A percentile compares a stretch with the other conserved stretches of the same genome.
phyloP scores from a whole-genome alignment of 2,113 vertebrate genomes.

The Heloderma charlesbogerti region DNA sequence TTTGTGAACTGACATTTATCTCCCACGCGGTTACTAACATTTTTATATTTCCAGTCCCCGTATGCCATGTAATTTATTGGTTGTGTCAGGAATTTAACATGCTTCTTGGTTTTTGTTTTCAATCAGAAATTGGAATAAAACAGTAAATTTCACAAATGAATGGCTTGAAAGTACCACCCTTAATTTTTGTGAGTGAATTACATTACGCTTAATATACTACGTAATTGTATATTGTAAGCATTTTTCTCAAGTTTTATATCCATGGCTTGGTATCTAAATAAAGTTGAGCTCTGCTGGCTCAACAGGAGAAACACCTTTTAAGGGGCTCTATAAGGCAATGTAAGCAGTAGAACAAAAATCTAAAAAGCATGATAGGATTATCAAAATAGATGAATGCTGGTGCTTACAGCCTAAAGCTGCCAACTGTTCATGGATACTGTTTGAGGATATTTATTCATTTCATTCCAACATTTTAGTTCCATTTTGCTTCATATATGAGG shows the following conservation, averaged over 20 bases:
- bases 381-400: not conserved
- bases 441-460: not conserved
- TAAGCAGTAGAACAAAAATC: not conserved
- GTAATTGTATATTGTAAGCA: not conserved
- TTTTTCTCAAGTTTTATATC: conserved; percentile 5
- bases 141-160: not conserved
- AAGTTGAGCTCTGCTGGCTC: not conserved
- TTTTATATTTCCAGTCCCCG: conserved; percentile 1
- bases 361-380: not conserved
- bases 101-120: not conserved
- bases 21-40: not conserved
- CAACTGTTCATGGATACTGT: not conserved
- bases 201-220: conserved; percentile 7
- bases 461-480: not conserved
- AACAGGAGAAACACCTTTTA: conserved; percentile 5
- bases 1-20: conserved; percentile 16
- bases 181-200: not conserved
- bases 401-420: not conserved
- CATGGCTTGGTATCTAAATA: not conserved
- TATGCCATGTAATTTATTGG: not conserved
- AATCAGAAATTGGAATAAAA: conserved; percentile 2
- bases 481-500: not conserved
- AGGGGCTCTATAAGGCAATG: conserved; percentile 13
- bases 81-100: not conserved
- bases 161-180: not conserved